phyloP scores from a whole-genome alignment of 2,888 invertebrate species.

The Synanthedon formicaeformis region DNA sequence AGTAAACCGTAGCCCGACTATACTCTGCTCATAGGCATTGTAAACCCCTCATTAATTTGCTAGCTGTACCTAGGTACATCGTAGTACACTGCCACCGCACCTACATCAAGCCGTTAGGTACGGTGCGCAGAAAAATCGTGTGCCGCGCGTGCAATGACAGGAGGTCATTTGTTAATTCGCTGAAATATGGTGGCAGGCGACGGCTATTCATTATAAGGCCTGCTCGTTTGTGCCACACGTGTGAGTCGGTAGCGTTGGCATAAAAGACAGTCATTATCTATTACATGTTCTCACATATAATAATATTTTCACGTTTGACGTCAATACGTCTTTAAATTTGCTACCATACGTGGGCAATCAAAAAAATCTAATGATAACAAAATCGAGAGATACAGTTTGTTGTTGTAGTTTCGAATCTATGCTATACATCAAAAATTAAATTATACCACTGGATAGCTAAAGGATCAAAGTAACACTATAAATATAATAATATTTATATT shows the following conservation, averaged over 20 bases:
- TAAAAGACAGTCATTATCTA: slow-evolving; percentile 3
- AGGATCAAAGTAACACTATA: no score
- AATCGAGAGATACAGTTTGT: no score
- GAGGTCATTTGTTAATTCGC: slow-evolving; percentile 67
- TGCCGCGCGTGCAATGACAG: slow-evolving; percentile 57
- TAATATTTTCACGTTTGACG: no score
- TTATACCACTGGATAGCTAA: no score
- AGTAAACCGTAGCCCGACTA: no score
- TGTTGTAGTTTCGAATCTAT: no score
- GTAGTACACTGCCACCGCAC: slow-evolving; percentile 43
- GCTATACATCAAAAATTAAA: no score
- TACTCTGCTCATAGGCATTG: slow-evolving; percentile 1
- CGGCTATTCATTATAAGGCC: slow-evolving; percentile 67
- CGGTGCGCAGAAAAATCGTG: slow-evolving; percentile 66
- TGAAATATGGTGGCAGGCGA: slow-evolving; percentile 66
- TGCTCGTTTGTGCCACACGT: slow-evolving; percentile 66
- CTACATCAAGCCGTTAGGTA: slow-evolving; percentile 57
- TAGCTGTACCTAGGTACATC: slow-evolving; percentile 4
- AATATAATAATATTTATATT: no score
- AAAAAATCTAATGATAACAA: no score
- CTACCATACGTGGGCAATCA: no score
- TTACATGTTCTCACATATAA: no score
- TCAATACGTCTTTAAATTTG: no score
- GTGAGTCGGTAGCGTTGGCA: slow-evolving; percentile 44
- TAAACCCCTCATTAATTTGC: slow-evolving; percentile 40